phyloP scores from a whole-genome alignment of 2,113 vertebrate genomes.

The Clupea harengus region DNA sequence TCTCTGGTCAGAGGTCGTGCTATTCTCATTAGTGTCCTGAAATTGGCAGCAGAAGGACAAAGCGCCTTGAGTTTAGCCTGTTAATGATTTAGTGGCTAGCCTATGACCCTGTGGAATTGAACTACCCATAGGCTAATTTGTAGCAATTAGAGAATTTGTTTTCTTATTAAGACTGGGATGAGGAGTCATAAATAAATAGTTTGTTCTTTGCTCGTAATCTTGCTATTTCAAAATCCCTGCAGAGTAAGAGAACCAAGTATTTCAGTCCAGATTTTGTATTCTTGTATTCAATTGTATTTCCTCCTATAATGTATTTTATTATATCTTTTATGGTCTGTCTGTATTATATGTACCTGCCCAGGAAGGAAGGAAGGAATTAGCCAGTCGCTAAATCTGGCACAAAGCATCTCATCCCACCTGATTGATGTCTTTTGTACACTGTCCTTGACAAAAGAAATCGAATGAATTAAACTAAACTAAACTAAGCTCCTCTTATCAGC shows the following conservation, averaged over 20 bases:
- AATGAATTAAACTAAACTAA: neutral
- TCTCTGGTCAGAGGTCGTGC: constrained; percentile 10
- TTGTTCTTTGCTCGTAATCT: neutral
- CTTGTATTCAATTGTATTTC: neutral
- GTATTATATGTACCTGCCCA: neutral
- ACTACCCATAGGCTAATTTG: constrained; percentile 50
- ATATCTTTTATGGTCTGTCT: neutral
- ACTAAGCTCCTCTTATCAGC: neutral
- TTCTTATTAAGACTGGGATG: constrained; percentile 51
- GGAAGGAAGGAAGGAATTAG: neutral
- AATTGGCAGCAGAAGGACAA: constrained; percentile 35
- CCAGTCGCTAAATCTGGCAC: neutral
- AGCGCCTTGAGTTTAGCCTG: constrained; percentile 23
- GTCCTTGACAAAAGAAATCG: neutral
- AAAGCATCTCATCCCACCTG: neutral
- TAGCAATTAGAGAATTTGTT: constrained; percentile 52
- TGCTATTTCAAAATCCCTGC: neutral
- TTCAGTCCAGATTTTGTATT: too few species aligned
- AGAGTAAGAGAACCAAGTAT: too few species aligned
- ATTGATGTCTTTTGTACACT: neutral
- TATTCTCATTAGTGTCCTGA: neutral
- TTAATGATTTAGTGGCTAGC: constrained; percentile 47
- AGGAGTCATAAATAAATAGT: constrained; percentile 57
- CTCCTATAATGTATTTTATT: neutral
- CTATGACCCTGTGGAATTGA: constrained; percentile 36